Base-by-base conservation (phyloP, 1,140 invertebrate species). In the Pogonomyrmex californicus region DNA sequence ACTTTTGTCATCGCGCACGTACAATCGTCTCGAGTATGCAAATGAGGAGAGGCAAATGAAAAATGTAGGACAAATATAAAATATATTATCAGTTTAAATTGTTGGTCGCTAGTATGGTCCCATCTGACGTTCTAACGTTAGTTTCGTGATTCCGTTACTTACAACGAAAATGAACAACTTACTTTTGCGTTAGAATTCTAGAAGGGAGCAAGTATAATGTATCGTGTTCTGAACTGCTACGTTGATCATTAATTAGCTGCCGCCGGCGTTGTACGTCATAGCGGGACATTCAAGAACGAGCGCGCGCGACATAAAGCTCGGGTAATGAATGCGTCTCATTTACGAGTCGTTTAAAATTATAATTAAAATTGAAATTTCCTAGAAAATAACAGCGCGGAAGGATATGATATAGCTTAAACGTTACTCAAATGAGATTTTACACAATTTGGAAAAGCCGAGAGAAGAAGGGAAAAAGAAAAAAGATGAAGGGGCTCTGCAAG, bases 291-390 rank as follows among this genome's bases (percentile, higher is more conserved):
- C 44, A 51, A 7, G 41, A 81, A 81, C 47, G 30, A 58, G 10
- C 66, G 54, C 38, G 23, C 36, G 38, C 47, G 79, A 73, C 66
- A n/a, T 71, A 71, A 82, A 82, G 54, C 54, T 68, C 68, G 56
- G 54, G 23, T 83, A 83, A 75, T 83, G 44, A 83, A 83, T 83
- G 68, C 68, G 68, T 83, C 54, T 83, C 79, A 83, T 75, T 83
- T 83, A 83, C 68, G 54, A 83, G 68, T 83, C 68, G 54, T 75
- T 83, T 83, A 41, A 83, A 83, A 83, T 83, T 83, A 83, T 75
- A 83, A 83, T 83, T 83, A 83, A 83, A 73, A 79, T 66, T 66
- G 62, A 66, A 79, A 83, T 83, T 83, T 83, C 56, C 41, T 60
- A 47, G 41, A n/a, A 83, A 49, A 73, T 73, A 75, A 73, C 54